Conservation (phyloP, 2,797 vertebrate genomes). For the Onychomys arenicola region DNA sequence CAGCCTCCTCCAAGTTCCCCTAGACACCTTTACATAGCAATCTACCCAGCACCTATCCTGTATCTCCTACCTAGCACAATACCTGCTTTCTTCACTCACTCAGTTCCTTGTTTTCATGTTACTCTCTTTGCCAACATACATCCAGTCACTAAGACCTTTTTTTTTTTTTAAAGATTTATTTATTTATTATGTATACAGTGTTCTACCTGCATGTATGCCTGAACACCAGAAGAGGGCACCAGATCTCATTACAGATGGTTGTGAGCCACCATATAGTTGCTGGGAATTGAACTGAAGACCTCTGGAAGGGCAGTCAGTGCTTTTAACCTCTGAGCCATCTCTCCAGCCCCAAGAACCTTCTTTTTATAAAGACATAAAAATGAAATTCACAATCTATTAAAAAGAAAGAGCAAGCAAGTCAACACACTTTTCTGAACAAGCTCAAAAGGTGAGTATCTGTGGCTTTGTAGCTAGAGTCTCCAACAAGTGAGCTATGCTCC, state of each 20-base stretch:
- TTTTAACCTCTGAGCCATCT: background rate
- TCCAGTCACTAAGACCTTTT: background rate
- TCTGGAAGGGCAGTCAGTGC: background rate
- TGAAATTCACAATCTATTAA: background rate
- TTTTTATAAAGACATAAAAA: conserved; percentile 21
- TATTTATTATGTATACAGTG: background rate
- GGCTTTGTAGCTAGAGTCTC: background rate
- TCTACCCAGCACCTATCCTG: background rate
- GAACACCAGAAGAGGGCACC: background rate
- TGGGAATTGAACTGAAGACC: background rate
- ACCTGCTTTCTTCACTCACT: background rate
- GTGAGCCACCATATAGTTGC: background rate
- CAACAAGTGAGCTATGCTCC: background rate
- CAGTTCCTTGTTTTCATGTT: background rate
- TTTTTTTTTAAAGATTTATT: background rate
- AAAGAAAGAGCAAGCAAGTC: conserved; percentile 4
- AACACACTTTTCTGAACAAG: background rate
- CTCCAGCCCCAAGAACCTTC: background rate
- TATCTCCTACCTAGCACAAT: background rate
- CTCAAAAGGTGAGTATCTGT: background rate
- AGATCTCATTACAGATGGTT: background rate
- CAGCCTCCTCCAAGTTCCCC: background rate
- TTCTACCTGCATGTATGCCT: background rate
- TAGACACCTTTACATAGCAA: background rate
- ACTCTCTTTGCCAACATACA: background rate